These are phyloP conservation scores for Abramis brama DNA, from an alignment of 2,113 vertebrate genomes.

Conservation along the genomic window DNA sequence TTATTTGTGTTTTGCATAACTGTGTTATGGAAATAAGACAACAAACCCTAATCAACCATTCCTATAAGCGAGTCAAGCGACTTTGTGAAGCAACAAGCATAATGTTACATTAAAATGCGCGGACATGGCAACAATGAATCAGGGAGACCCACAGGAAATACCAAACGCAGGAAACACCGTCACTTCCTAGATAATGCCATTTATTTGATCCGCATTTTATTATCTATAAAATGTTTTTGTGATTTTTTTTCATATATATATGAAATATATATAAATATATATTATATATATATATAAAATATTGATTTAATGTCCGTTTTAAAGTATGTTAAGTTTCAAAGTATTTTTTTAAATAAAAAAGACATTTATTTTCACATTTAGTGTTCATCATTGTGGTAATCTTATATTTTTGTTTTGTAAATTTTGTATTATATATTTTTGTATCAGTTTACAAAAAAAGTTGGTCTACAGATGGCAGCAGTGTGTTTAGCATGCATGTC, in stretches of 20 bases:
- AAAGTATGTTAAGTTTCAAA: too few species aligned
- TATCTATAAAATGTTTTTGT: too few species aligned
- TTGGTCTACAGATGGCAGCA: conserved; percentile 36
- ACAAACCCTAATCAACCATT: background rate
- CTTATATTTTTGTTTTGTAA: background rate
- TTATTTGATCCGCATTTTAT: conserved; percentile 3
- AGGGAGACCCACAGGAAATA: conserved; percentile 75
- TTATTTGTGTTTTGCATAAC: background rate
- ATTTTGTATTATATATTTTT: too few species aligned
- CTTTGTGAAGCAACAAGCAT: background rate
- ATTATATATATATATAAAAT: too few species aligned
- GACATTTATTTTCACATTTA: background rate
- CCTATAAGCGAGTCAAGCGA: background rate
- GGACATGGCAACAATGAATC: background rate
- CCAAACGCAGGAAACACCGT: conserved; percentile 61
- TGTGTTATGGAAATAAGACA: too few species aligned
- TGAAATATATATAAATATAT: too few species aligned
- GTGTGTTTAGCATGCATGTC: background rate
- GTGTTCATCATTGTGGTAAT: background rate
- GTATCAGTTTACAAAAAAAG: background rate
- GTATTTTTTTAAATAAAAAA: too few species aligned
- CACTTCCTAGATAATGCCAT: conserved; percentile 62
- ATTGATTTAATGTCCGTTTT: too few species aligned
- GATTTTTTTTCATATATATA: too few species aligned
- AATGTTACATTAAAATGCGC: background rate